Base-by-base conservation (phyloP, 2,888 invertebrate species). In the Macrosiphum euphorbiae region DNA sequence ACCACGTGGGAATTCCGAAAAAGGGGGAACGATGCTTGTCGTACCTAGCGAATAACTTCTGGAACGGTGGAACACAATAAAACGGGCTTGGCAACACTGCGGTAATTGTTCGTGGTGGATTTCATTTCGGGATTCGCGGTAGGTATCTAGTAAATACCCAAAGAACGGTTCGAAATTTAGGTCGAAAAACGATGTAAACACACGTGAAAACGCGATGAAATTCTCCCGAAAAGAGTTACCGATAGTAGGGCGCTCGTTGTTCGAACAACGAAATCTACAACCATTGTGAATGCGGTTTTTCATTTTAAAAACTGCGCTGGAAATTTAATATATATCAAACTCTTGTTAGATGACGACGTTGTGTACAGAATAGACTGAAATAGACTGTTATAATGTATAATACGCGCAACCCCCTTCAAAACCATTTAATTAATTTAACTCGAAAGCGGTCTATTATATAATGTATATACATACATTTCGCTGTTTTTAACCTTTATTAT, bases 251-350 rank as follows among this genome's bases (percentile, higher is more conserved):
- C 8, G 8, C 8, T 8, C 35, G 2, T 20, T 3, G 35, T 78
- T 78, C 2, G 20, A 28, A 35, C 35, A 78, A 24, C 20, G 78
- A 35, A 78, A 78, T 78, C 20, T 78, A 78, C 20, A 78, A 41
- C 20, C 20, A 20, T 78, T 78, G 20, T 20, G 20, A 41, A 78
- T 41, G 20, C 7, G 35, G 20, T 78, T 78, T 35, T 78, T 20
- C 35, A 35, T 78, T 35, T 35, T 20, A 78, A 35, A 78, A 35
- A 35, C 20, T 7, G 0, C 8, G 8, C 78, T 78, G 78, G 0
- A 78, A 78, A 78, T 78, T 35, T 78, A 78, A 78, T 78, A 78
- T 58, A 55, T 78, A 78, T 78, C 78, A 35, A 41, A 78, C 35
- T 35, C 20, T 35, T 78, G 35, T 78, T 78, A 78, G 20, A 35